Conservation (phyloP, 1,140 invertebrate species). For the Phenacoccus solenopsis region DNA sequence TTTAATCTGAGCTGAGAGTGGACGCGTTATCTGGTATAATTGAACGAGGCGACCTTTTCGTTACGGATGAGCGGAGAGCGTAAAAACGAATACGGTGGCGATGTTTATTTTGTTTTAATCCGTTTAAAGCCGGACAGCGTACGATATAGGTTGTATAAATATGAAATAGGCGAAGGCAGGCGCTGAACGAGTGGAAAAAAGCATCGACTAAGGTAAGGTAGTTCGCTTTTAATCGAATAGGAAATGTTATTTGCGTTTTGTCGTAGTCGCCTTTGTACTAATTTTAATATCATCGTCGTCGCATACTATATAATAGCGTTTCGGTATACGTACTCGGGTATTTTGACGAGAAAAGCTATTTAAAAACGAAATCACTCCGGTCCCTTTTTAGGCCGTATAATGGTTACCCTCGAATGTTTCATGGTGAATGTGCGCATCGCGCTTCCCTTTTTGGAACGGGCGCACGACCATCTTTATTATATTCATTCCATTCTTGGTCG, state of each 20-base stretch:
- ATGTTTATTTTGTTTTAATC: no score
- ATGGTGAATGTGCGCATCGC: not conserved
- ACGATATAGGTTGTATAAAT: no score
- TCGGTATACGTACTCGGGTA: no score
- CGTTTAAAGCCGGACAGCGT: no score
- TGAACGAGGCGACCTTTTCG: no score
- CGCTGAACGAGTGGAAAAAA: no score
- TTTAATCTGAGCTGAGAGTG: no score
- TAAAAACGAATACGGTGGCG: no score
- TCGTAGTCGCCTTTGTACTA: not conserved
- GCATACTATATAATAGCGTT: not conserved
- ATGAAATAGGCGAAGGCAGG: no score
- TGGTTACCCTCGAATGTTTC: not conserved
- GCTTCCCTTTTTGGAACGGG: not conserved
- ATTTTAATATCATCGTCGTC: not conserved
- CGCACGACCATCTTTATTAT: constrained; percentile 1
- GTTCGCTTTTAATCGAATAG: not conserved
- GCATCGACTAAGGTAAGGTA: no score
- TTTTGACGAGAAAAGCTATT: not conserved
- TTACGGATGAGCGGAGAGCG: no score
- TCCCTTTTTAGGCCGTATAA: not conserved
- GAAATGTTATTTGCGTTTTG: not conserved
- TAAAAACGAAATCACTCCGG: not conserved
- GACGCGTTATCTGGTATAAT: no score
- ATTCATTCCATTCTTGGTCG: not conserved